phyloP scores from a whole-genome alignment of 1,140 invertebrate species.

The Diuraphis noxia region DNA sequence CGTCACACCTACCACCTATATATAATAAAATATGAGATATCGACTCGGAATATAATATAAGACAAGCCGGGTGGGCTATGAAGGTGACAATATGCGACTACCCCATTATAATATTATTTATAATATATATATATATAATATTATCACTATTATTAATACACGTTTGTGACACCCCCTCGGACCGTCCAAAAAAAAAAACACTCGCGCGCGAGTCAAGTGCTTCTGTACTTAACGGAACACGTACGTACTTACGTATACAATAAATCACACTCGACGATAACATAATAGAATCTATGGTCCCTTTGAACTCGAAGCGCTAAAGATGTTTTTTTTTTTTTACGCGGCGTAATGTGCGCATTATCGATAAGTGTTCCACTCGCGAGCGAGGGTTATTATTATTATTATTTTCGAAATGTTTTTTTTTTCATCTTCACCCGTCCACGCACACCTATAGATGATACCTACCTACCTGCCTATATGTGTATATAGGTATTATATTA shows the following conservation, averaged over 20 bases:
- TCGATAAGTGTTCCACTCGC: constrained; percentile 21
- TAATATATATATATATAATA: neutral
- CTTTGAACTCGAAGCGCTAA: neutral
- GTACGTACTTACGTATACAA: neutral
- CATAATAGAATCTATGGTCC: constrained; percentile 25
- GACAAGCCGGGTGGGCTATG: neutral
- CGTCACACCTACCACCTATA: no score
- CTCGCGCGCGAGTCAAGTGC: constrained; percentile 16
- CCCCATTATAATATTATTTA: neutral
- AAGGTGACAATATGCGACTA: neutral
- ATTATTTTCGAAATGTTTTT: constrained; percentile 2
- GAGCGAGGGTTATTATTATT: neutral
- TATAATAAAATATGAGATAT: neutral
- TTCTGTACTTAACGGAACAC: neutral
- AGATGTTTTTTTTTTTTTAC: constrained; percentile 27
- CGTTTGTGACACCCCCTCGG: neutral
- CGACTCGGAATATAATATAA: neutral
- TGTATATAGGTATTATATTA: neutral
- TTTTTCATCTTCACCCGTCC: neutral
- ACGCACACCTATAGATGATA: neutral
- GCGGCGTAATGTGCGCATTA: neutral
- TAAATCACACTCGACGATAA: constrained; percentile 29
- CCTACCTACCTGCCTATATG: no score
- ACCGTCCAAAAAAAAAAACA: neutral
- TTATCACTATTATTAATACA: neutral